These are phyloP conservation scores for Xestia sexstrigata DNA, from an alignment of 2,888 invertebrate genomes.

Conservation along the genomic window DNA sequence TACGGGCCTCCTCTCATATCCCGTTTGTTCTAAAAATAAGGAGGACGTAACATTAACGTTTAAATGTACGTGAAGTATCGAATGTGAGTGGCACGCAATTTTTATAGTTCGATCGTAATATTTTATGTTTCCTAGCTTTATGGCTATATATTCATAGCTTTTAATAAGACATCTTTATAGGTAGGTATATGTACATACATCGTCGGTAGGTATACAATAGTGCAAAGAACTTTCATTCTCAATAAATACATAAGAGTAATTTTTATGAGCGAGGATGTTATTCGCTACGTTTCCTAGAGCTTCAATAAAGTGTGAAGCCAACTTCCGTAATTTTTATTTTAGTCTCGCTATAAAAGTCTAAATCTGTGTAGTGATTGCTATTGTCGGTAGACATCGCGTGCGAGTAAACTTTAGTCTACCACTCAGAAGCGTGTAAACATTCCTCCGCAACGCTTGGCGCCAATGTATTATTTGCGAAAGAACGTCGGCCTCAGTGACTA, in stretches of 20 bases:
- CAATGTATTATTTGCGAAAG: conserved; percentile 63
- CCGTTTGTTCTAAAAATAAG: conserved; percentile 66
- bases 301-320: conserved; percentile 52
- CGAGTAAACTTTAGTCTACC: conserved; percentile 65
- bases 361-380: conserved; percentile 61
- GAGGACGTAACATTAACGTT: conserved; percentile 67
- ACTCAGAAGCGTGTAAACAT: conserved; percentile 61
- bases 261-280: conserved; percentile 57
- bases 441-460: conserved; percentile 50
- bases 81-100: conserved; percentile 75
- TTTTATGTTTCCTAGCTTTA: conserved; percentile 78
- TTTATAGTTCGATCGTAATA: conserved; percentile 81
- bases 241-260: conserved; percentile 49
- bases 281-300: conserved; percentile 46
- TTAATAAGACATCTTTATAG: conserved; percentile 69
- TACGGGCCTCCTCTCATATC: conserved; percentile 24
- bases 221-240: conserved; percentile 44
- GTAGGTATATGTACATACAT: conserved; percentile 19
- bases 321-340: conserved; percentile 66
- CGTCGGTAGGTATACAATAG: conserved; percentile 30
- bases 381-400: conserved; percentile 63
- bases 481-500: conserved; percentile 52
- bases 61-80: conserved; percentile 71
- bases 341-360: conserved; percentile 62
- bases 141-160: conserved; percentile 71